Evolutionary conservation across 2,797 vertebrate species (phyloP), one percentile per base, ranked within the genome.

Genomic region (Argya squamiceps): DNA sequence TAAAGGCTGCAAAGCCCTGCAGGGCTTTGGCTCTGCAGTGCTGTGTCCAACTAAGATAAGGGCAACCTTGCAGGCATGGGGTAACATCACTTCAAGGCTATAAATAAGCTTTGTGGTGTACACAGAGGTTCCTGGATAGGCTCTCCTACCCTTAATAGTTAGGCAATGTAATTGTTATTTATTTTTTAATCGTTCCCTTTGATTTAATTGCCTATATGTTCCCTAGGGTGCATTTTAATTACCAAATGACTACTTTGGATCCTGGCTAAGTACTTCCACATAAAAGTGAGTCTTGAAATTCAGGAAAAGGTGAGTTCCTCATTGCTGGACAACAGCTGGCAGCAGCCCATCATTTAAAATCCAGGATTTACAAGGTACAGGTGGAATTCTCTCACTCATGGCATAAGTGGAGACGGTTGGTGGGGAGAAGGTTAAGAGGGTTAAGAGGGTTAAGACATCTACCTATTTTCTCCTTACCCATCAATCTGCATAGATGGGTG

Each of bases 81-180:
- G 92, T 84, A 89, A 82, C 69, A 76, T 73, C 52, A 78, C 69
- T 93, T 84, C 49, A 87, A 92, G 86, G 83, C 65, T 93, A 90
- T 94, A 96, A 93, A 94, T 84, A 96, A 88, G 50, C 29, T 90
- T 92, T 90, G 93, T 84, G 85, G 92, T 86, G 52, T 86, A 93
- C 94, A 92, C 69, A 90, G 16, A 76, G 15, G 39, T 63, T 95
- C 83, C 60, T 88, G 67, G 77, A 73, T 60, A 96, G 80, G 41
- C 34, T 96, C 43, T 93, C 63, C 26, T 90, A 52, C 36, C 43
- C 47, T 86, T 79, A 81, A 81, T 88, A 81, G 83, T 84, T 79
- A 82, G 68, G 78, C 64, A 85, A 56, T 32, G 55, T 82, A 96
- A 88, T 84, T 92, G 70, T 92, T 96, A 88, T 88, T 93, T 95